Percentiles rank a stretch among this genome's conserved stretches.
These are phyloP conservation scores for Melipona bicolor DNA, from an alignment of 2,888 invertebrate genomes.

Conservation along the genomic window DNA sequence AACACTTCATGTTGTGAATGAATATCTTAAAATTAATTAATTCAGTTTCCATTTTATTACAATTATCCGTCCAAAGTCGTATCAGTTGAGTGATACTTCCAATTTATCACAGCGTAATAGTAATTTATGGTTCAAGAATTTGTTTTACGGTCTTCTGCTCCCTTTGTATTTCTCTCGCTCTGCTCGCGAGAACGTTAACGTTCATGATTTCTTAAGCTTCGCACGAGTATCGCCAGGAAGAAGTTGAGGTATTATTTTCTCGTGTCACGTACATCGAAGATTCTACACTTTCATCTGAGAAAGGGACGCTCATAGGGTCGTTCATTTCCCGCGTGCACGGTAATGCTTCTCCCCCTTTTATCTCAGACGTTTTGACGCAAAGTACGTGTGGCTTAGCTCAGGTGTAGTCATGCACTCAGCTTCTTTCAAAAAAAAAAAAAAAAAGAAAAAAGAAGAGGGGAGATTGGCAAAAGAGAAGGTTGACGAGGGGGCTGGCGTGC, in stretches of 20 bases:
- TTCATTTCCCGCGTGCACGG: conserved; percentile 17
- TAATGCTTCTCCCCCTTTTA: conserved; percentile 40
- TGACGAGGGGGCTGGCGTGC: background rate
- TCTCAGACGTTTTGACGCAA: conserved; percentile 57
- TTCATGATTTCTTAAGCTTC: background rate
- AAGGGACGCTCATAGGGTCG: conserved; percentile 14
- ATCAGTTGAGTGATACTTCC: background rate
- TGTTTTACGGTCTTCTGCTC: background rate
- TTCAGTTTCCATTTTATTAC: too few species aligned
- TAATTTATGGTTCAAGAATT: background rate
- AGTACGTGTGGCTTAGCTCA: conserved; percentile 50
- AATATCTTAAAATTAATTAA: too few species aligned
- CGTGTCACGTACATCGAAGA: conserved; percentile 16
- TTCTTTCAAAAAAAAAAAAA: conserved; percentile 44
- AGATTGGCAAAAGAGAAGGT: background rate
- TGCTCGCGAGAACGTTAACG: too few species aligned
- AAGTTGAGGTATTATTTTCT: background rate
- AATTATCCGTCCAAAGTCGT: background rate
- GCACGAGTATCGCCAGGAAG: background rate
- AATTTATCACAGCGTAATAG: background rate
- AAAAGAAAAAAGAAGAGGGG: background rate
- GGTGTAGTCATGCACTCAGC: conserved; percentile 51
- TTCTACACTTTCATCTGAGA: conserved; percentile 5
- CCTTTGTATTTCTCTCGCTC: background rate
- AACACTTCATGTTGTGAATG: too few species aligned